Evolutionary conservation across 2,888 invertebrate species (phyloP).

Genomic region (Pseudoips prasinana): DNA sequence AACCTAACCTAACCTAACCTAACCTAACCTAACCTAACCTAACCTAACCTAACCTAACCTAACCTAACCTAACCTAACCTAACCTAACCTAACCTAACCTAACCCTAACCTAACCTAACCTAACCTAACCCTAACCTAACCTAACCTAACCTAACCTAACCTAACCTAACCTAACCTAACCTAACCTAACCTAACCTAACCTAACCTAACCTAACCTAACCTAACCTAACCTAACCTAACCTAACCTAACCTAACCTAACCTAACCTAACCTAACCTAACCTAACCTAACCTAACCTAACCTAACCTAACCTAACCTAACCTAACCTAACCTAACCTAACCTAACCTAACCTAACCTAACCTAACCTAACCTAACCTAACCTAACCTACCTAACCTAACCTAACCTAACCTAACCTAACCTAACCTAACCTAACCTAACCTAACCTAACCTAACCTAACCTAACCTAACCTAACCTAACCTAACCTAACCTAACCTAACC

Average conservation of each 20-base stretch:
- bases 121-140: slow-evolving; percentile 15
- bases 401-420: slow-evolving; percentile 18
- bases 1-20: slow-evolving; percentile 20
- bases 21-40: slow-evolving; percentile 19
- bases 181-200: slow-evolving; percentile 20
- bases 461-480: slow-evolving; percentile 19
- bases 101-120: slow-evolving; percentile 12
- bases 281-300: slow-evolving; percentile 11
- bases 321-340: slow-evolving; percentile 16
- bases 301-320: slow-evolving; percentile 16
- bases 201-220: slow-evolving; percentile 25
- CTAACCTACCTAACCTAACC: slow-evolving; percentile 17
- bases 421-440: slow-evolving; percentile 22
- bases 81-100: slow-evolving; percentile 12
- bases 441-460: slow-evolving; percentile 23
- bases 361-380: slow-evolving; percentile 15
- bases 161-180: slow-evolving; percentile 22
- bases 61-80: slow-evolving; percentile 10
- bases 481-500: slow-evolving; percentile 25
- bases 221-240: slow-evolving; percentile 25
- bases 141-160: slow-evolving; percentile 19
- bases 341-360: slow-evolving; percentile 15
- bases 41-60: slow-evolving; percentile 8
- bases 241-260: slow-evolving; percentile 26
- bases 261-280: slow-evolving; percentile 21